These are phyloP conservation scores for Drosophila helvetica DNA, from an alignment of 2,888 invertebrate genomes.

Conservation along the genomic window DNA sequence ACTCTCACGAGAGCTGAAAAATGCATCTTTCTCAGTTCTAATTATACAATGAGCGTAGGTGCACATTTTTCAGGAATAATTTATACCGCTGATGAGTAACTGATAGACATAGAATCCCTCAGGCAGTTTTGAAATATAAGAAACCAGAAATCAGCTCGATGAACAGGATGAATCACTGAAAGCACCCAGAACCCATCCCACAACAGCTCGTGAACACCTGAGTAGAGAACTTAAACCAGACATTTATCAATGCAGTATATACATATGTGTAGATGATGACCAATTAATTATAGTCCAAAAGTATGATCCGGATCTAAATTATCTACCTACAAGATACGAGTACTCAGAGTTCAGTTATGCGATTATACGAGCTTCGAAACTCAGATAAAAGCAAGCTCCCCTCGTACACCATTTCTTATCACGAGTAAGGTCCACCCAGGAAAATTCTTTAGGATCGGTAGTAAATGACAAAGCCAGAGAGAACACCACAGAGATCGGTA, in stretches of 20 bases:
- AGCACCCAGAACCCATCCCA: constrained; percentile 19
- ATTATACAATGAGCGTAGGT: not conserved
- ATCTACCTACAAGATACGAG: not conserved
- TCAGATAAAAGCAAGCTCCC: not conserved
- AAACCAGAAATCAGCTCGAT: constrained; percentile 17
- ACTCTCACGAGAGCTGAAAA: not conserved
- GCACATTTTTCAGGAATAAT: not conserved
- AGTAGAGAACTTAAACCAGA: not conserved
- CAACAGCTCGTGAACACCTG: not conserved
- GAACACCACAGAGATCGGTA: no score
- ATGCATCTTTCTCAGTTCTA: not conserved
- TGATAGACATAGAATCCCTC: not conserved
- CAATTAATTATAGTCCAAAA: not conserved
- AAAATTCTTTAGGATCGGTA: no score
- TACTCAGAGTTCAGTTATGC: no score
- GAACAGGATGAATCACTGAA: constrained; percentile 15
- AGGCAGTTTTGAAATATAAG: not conserved
- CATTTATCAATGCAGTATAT: no score
- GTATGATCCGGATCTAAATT: not conserved
- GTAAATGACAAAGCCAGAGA: no score
- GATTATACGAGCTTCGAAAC: no score
- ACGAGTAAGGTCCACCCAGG: not conserved
- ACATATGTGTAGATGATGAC: not conserved
- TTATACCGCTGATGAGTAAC: not conserved
- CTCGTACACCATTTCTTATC: not conserved